Evolutionary conservation across 2,797 vertebrate species (phyloP).

Genomic region (Iguana delicatissima): DNA sequence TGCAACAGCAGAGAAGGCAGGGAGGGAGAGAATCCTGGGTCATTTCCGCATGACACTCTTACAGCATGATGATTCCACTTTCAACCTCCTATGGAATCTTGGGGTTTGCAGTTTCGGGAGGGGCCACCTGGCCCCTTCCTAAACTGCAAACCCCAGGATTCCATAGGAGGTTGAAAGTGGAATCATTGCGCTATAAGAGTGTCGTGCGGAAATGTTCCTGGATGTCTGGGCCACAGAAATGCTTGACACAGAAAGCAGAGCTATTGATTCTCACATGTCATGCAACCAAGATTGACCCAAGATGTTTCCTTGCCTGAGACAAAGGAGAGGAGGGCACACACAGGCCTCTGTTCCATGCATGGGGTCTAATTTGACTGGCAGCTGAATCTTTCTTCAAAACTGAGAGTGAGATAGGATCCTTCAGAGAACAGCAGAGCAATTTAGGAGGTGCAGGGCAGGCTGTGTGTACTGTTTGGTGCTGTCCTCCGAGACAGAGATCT

Average conservation of each 20-base stretch:
- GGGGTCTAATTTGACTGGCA: neutral
- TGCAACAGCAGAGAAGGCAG: neutral
- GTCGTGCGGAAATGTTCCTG: too few species aligned
- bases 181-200: too few species aligned
- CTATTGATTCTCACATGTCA: neutral
- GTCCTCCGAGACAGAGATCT: neutral
- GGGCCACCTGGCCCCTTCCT: too few species aligned
- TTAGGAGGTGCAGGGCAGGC: too few species aligned
- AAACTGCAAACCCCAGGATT: too few species aligned
- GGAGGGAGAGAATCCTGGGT: neutral
- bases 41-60: too few species aligned
- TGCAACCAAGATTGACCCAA: neutral
- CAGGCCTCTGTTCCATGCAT: too few species aligned
- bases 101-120: too few species aligned
- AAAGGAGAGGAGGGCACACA: neutral
- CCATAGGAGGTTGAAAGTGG: too few species aligned
- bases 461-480: neutral
- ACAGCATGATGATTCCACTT: too few species aligned
- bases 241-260: neutral
- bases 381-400: neutral
- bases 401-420: neutral
- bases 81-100: too few species aligned
- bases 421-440: too few species aligned
- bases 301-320: neutral
- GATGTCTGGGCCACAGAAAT: neutral